These are phyloP conservation scores for Larimichthys polyactis DNA, from an alignment of 2,113 vertebrate genomes.

Conservation along the genomic window DNA sequence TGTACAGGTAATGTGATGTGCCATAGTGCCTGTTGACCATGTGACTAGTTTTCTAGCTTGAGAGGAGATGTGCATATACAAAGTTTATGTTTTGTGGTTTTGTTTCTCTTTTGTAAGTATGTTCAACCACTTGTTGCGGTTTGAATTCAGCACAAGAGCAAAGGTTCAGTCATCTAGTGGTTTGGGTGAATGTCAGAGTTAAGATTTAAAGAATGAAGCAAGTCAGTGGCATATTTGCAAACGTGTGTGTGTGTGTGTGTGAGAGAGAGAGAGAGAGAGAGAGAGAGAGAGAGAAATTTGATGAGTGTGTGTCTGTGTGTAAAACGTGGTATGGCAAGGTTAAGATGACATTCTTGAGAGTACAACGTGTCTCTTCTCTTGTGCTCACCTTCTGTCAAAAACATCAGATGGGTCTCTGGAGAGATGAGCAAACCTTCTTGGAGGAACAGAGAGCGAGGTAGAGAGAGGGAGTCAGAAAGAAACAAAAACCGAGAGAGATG, in stretches of 20 bases:
- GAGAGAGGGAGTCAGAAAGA: conserved; percentile 7
- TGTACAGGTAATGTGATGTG: neutral
- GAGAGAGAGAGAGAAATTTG: neutral
- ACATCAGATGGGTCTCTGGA: conserved; percentile 76
- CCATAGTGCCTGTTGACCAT: conserved; percentile 32
- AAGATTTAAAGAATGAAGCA: conserved; percentile 29
- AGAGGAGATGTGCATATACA: neutral
- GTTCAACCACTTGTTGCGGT: conserved; percentile 48
- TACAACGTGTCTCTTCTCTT: conserved; percentile 65
- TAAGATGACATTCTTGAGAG: conserved; percentile 67
- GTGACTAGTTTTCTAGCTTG: conserved; percentile 46
- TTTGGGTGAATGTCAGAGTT: conserved; percentile 46
- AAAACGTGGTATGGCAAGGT: conserved; percentile 59
- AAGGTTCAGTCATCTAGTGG: conserved; percentile 50
- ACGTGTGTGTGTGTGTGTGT: neutral
- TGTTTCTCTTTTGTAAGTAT: conserved; percentile 18
- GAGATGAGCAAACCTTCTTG: conserved; percentile 62
- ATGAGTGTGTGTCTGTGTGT: conserved; percentile 14
- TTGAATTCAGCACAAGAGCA: conserved; percentile 46
- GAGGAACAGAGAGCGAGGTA: conserved; percentile 40
- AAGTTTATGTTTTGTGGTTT: conserved; percentile 31
- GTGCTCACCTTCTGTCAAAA: conserved; percentile 75
- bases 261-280: neutral
- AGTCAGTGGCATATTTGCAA: conserved; percentile 33
- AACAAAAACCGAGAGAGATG: conserved; percentile 39